Percentiles rank a stretch among this genome's conserved stretches.
phyloP scores from a whole-genome alignment of 2,113 vertebrate genomes.

The Oncorhynchus gorbuscha region DNA sequence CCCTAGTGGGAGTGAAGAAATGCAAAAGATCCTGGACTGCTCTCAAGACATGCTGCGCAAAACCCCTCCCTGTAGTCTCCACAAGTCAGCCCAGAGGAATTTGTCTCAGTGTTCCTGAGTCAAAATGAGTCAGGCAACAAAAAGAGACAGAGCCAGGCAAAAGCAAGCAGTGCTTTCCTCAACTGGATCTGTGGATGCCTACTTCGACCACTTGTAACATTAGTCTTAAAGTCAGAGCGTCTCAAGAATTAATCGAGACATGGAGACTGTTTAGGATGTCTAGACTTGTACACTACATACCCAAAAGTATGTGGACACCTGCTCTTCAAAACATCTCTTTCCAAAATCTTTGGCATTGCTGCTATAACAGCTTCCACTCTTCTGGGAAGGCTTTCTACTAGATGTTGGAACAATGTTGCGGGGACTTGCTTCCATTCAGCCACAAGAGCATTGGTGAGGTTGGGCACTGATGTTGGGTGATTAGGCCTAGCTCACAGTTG shows the following conservation, averaged over 20 bases:
- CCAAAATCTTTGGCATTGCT: too few relatives aligned
- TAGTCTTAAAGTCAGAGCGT: background rate
- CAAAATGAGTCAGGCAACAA: background rate
- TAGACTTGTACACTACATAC: too few relatives aligned
- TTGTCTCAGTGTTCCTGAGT: background rate
- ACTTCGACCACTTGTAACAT: background rate
- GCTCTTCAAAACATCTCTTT: too few relatives aligned
- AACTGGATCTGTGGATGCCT: background rate
- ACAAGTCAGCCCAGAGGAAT: background rate
- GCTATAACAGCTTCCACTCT: too few relatives aligned
- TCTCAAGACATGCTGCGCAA: background rate
- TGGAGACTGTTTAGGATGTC: background rate
- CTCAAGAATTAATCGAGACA: background rate
- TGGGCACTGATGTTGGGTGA: too few relatives aligned
- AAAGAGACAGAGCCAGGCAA: too few relatives aligned
- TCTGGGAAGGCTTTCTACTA: too few relatives aligned
- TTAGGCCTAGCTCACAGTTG: too few relatives aligned
- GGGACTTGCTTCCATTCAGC: too few relatives aligned
- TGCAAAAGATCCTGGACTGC: background rate
- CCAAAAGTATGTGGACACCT: too few relatives aligned
- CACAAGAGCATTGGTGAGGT: too few relatives aligned
- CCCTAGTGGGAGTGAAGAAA: conserved; percentile 2
- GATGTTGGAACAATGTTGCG: too few relatives aligned
- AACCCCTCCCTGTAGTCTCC: background rate
- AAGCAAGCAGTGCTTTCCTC: background rate